Evolutionary conservation across 2,797 vertebrate species (phyloP), one percentile per base, ranked within the genome.

Genomic region (Emydoidea blandingii): DNA sequence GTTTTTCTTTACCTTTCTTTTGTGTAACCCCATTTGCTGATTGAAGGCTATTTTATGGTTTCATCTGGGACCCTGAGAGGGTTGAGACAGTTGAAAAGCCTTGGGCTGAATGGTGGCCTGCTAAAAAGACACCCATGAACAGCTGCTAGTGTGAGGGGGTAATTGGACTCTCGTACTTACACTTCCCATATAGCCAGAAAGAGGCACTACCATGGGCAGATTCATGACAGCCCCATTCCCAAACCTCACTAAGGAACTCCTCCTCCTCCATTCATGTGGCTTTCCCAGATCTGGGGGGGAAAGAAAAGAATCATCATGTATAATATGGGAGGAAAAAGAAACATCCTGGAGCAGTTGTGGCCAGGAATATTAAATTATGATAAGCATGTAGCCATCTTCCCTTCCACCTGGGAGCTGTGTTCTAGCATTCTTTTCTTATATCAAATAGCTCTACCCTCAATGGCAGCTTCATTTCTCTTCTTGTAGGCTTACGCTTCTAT

Each of bases 401-500:
- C 91, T 52, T 56, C 34, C 56, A 76, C 4, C 4, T 59, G 44
- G 34, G 3, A 96, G 8, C 1, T 57, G 21, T 88, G 91, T 91
- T 91, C 34, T 34, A 62, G 15, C 29, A 54, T 18, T 54, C 4
- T 18, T 93, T 83, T 87, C 37, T 89, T 91, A 76, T 21, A 47
- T 53, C 81, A 56, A n/a, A 84, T 50, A 93, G 72, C 12, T 50
- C 1, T 9, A 92, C 5, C 56, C 86, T 94, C 50, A 85, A 85
- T 34, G 79, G 52, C 12, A 82, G 29, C 31, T 8, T 87, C 3
- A 18, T 54, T 89, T 94, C 91, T 93, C 4, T 10, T 68, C 89
- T 72, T 83, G 47, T 85, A 87, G 50, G 37, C 88, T 95, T 95
- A 92, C 11, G 50, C 47, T 94, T 92, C 82, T 34, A 85, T 91